Base-by-base conservation (phyloP, 1,140 invertebrate species). In the Nautilus pompilius region DNA sequence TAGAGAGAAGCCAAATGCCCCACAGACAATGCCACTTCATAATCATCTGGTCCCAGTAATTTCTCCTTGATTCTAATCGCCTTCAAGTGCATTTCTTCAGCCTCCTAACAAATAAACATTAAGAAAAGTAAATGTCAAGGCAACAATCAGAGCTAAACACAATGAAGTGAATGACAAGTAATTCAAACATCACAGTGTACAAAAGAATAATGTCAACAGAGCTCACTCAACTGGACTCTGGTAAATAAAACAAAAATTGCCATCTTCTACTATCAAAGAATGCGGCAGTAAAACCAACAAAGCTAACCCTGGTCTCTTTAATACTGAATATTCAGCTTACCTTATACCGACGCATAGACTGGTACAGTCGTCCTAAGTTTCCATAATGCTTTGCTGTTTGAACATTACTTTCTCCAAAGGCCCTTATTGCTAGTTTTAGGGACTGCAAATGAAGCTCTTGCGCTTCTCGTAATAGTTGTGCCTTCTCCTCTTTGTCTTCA, bases 371-470 rank as follows among this genome's bases (percentile, higher is more conserved):
- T 51, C 93, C 94, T 49, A 97, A 85, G 83, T 97, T 96, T 2
- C 93, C 93, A 82, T 95, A 96, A 80, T 96, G 93, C 78, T 96
- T 96, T 3, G 93, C 93, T 5, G 93, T 96, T 83, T 95, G 93
- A 10, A 96, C 91, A 82, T 96, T 96, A 77, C 89, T 88, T 82
- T 95, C 92, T 4, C 93, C 94, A 79, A 96, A 95, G 0, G 90
- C 88, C 72, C 88, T 86, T 77, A 88, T 87, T 1, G 91, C 88
- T 60, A 95, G 82, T 30, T 87, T 82, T 24, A 96, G 83, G 10
- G 93, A 92, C 56, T 89, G 88, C 55, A 90, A 86, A 83, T 96
- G 93, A 20, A 95, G 83, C 49, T 86, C 85, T 78, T 95, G 91
- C 0, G 93, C 91, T 81, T 93, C 89, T 24, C 85, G 85, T 65